These are phyloP conservation scores for Drosophila formosana DNA, from an alignment of 2,888 invertebrate species.

Conservation along the genomic window DNA sequence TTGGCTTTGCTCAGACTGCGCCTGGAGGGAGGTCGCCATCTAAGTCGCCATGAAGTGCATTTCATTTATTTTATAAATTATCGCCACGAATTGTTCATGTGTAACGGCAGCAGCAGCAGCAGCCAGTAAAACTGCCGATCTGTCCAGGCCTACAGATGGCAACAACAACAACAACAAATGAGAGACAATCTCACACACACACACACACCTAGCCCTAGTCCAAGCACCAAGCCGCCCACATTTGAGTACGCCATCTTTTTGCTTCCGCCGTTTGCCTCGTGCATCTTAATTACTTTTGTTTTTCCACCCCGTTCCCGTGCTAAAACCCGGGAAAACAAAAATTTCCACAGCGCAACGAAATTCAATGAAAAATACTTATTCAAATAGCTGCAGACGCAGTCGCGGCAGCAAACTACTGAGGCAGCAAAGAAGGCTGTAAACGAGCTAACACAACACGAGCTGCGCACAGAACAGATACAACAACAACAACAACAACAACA, in stretches of 20 bases:
- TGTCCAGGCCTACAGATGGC: conserved; percentile 3
- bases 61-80: conserved; percentile 80
- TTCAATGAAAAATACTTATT: conserved; percentile 80
- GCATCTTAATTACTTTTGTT: conserved; percentile 77
- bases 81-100: conserved; percentile 80
- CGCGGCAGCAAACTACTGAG: conserved; percentile 66
- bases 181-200: conserved; percentile 10
- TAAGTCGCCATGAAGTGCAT: conserved; percentile 75
- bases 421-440: conserved; percentile 70
- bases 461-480: conserved; percentile 27
- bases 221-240: conserved; percentile 60
- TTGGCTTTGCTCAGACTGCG: conserved; percentile 34
- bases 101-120: conserved; percentile 49
- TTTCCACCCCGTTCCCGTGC: not conserved
- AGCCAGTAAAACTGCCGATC: conserved; percentile 4
- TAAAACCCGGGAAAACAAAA: conserved; percentile 38
- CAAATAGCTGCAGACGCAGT: conserved; percentile 52
- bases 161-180: not conserved
- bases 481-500: conserved; percentile 13
- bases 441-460: conserved; percentile 62
- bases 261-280: conserved; percentile 81
- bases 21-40: conserved; percentile 46
- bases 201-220: conserved; percentile 1
- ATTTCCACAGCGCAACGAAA: conserved; percentile 78
- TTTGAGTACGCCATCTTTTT: conserved; percentile 74